Conservation (phyloP, 2,113 vertebrate species). For the Gambusia affinis region DNA sequence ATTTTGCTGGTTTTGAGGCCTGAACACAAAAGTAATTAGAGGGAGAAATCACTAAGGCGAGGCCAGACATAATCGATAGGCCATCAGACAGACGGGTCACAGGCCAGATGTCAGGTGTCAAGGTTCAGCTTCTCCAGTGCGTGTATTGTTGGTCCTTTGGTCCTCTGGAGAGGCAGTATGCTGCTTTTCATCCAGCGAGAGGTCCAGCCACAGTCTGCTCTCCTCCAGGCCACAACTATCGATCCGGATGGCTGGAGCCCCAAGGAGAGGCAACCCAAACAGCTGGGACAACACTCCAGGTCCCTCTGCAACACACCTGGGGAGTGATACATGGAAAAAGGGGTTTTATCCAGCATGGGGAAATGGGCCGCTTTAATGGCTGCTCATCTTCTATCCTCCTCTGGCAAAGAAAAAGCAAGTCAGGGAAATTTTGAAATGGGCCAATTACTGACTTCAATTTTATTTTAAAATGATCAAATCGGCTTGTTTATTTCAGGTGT, state of each 20-base stretch:
- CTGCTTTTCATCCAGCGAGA: slow-evolving; percentile 72
- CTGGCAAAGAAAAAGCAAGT: background rate
- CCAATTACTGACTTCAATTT: background rate
- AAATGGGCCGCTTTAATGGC: background rate
- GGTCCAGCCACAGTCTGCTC: slow-evolving; percentile 61
- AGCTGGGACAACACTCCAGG: slow-evolving; percentile 64
- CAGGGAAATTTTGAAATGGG: background rate
- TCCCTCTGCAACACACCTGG: slow-evolving; percentile 47
- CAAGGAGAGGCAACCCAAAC: slow-evolving; percentile 63
- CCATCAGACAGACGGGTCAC: slow-evolving; percentile 82
- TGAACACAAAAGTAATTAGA: slow-evolving; percentile 77
- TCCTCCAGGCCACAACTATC: slow-evolving; percentile 66
- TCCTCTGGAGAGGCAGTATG: slow-evolving; percentile 67
- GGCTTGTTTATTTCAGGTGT: slow-evolving; percentile 29
- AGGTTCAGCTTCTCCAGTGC: slow-evolving; percentile 62
- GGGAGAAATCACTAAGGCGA: slow-evolving; percentile 70
- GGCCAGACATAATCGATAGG: slow-evolving; percentile 85
- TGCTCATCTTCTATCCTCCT: background rate
- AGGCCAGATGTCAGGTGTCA: slow-evolving; percentile 73
- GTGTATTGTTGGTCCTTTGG: slow-evolving; percentile 39
- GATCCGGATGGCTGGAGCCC: slow-evolving; percentile 71
- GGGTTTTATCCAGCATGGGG: slow-evolving; percentile 4
- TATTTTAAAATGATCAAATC: background rate
- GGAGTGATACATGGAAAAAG: slow-evolving; percentile 24
- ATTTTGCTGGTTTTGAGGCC: slow-evolving; percentile 18